Conservation (phyloP, 2,797 vertebrate genomes). For the Myioborus melanocephalus region DNA sequence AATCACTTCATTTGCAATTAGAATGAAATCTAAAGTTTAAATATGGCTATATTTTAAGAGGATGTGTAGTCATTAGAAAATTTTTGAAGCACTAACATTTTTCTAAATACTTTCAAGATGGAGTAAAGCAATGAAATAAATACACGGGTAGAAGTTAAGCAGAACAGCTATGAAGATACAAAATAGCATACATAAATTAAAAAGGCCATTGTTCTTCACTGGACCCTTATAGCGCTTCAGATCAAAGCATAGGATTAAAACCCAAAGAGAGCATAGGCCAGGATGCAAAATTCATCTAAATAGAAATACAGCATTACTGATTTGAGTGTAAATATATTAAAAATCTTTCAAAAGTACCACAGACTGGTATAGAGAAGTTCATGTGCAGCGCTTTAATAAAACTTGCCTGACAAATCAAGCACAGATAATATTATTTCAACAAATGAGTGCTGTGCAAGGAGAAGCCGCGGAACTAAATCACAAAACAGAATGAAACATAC, state of each 20-base stretch:
- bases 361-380: not conserved
- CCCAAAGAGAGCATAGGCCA: not conserved
- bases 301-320: not conserved
- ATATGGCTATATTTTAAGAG: not conserved
- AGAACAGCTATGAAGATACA: not conserved
- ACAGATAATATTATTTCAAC: not conserved
- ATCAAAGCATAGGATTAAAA: slow-evolving; percentile 27
- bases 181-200: not conserved
- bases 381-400: not conserved
- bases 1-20: not conserved
- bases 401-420: not conserved
- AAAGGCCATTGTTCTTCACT: not conserved
- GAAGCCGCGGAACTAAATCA: not conserved
- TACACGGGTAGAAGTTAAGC: not conserved
- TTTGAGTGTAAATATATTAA: not conserved
- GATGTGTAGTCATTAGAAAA: not conserved
- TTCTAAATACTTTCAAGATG: not conserved
- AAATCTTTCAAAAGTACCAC: not conserved
- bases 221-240: not conserved
- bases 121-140: not conserved
- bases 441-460: not conserved
- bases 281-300: not conserved
- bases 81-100: not conserved
- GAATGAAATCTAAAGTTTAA: not conserved
- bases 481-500: not conserved